Conservation (phyloP, 2,888 invertebrate species). For the Synergus laeviventris region DNA sequence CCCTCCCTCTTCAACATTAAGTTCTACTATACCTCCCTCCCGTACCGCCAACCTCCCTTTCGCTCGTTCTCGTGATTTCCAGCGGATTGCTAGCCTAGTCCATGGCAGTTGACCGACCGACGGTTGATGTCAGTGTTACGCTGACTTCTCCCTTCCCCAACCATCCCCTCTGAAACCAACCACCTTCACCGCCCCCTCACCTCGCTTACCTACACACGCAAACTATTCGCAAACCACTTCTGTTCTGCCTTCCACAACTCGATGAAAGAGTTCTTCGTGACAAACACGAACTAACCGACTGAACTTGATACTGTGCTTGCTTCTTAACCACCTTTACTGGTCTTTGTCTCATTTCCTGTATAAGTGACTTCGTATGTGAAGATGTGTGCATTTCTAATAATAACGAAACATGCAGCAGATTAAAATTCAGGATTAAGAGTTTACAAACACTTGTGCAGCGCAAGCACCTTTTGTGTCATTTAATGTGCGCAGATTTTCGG, state of each 20-base stretch:
- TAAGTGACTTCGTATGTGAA: background rate
- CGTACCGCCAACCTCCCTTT: conserved; percentile 33
- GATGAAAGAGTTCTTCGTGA: conserved; percentile 49
- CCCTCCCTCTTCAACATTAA: conserved; percentile 42
- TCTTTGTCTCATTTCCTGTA: background rate
- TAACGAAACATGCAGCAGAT: conserved; percentile 11
- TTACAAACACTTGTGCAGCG: background rate
- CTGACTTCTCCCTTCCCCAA: conserved; percentile 48
- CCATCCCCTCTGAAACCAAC: conserved; percentile 52
- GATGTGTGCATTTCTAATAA: conserved; percentile 14
- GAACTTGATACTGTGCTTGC: conserved; percentile 45
- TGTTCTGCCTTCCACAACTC: conserved; percentile 38
- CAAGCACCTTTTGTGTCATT: background rate
- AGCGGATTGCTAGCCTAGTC: conserved; percentile 46
- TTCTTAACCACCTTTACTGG: conserved; percentile 13
- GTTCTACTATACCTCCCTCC: conserved; percentile 29
- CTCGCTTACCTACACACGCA: conserved; percentile 39
- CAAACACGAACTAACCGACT: conserved; percentile 48
- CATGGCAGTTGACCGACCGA: conserved; percentile 50
- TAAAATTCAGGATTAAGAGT: background rate
- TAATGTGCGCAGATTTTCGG: background rate
- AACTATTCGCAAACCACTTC: conserved; percentile 42
- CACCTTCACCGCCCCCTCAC: conserved; percentile 23
- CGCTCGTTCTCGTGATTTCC: conserved; percentile 44
- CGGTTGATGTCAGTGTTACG: conserved; percentile 52